phyloP scores from a whole-genome alignment of 2,888 invertebrate species.

The Aleiodes testaceus region DNA sequence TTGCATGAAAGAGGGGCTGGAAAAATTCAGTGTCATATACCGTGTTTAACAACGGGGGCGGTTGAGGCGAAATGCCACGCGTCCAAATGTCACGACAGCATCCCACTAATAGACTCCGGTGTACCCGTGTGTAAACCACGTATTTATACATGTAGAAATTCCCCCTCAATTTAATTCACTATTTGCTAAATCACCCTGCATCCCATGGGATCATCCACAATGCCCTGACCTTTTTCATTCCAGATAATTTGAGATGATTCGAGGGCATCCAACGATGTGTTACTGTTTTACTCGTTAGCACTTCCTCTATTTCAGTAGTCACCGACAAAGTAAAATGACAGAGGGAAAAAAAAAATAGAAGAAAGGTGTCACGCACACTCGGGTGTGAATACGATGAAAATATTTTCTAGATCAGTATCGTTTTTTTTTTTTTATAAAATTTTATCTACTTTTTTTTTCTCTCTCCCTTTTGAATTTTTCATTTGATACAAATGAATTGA shows the following conservation, averaged over 20 bases:
- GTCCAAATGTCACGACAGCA: constrained; percentile 61
- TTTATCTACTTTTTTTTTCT: no score
- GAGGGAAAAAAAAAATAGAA: neutral
- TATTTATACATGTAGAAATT: neutral
- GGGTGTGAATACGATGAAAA: neutral
- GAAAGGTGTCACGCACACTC: constrained; percentile 15
- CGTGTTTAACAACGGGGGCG: constrained; percentile 47
- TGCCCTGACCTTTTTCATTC: constrained; percentile 27
- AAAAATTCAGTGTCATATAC: constrained; percentile 14
- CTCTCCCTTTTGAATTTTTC: no score
- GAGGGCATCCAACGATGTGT: neutral
- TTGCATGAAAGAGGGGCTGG: constrained; percentile 38
- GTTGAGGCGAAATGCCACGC: constrained; percentile 65
- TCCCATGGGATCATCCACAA: constrained; percentile 19
- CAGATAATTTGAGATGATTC: constrained; percentile 8
- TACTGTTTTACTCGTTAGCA: constrained; percentile 11
- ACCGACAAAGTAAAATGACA: neutral
- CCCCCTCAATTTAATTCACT: constrained; percentile 3
- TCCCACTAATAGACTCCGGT: constrained; percentile 63
- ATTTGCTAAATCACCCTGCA: constrained; percentile 1
- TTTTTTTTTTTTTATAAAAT: no score
- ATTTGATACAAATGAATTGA: no score
- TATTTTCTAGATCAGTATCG: neutral
- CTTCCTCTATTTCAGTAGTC: neutral
- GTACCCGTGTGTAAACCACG: constrained; percentile 12